A percentile compares a stretch with the other conserved stretches of the same genome.
These are phyloP conservation scores for Eretmocerus hayati DNA, from an alignment of 2,888 invertebrate species.

Conservation along the genomic window DNA sequence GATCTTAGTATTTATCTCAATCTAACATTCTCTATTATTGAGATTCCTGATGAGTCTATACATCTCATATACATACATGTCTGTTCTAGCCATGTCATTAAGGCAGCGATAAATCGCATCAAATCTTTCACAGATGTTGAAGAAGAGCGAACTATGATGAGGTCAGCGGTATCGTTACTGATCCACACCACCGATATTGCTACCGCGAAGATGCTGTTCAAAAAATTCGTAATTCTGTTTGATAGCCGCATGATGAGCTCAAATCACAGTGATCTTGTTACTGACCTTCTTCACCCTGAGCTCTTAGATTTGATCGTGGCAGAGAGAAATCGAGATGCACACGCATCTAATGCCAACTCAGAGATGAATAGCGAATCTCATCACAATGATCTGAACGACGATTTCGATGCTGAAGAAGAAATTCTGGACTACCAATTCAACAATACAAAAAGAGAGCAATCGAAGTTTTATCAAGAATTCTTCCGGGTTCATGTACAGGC, in stretches of 20 bases:
- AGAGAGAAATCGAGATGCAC: background rate
- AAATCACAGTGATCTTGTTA: too few species aligned
- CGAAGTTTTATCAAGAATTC: background rate
- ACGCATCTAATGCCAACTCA: too few species aligned
- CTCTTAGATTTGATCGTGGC: background rate
- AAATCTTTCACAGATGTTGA: background rate
- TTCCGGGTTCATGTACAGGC: background rate
- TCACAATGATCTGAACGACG: background rate
- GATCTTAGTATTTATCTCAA: background rate
- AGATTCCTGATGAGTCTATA: background rate
- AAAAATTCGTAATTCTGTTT: background rate
- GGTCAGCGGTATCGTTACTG: background rate
- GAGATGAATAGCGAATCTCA: background rate
- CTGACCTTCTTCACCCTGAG: background rate
- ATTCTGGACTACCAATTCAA: background rate
- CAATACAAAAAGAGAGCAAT: background rate
- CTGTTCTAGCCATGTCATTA: slow-evolving; percentile 2
- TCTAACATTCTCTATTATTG: background rate
- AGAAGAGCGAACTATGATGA: background rate
- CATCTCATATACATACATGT: background rate
- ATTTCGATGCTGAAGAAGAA: background rate
- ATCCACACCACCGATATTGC: background rate
- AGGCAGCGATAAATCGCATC: background rate
- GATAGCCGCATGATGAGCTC: too few species aligned
- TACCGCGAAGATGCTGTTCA: background rate